Evolutionary conservation across 2,797 vertebrate genomes (phyloP).

Genomic region (Amazona finschi): DNA sequence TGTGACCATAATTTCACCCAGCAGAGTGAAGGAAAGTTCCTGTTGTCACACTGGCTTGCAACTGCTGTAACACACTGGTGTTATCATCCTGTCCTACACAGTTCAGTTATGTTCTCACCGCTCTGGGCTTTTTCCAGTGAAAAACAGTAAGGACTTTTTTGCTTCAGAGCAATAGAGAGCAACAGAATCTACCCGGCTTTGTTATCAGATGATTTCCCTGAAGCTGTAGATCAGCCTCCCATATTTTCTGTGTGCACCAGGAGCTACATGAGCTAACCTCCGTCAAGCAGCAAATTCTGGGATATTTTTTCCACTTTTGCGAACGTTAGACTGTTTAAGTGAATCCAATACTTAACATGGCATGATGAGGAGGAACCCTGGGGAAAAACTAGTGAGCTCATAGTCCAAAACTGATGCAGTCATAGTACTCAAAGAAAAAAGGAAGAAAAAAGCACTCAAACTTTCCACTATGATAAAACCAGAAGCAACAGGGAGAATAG

Average conservation of each 20-base stretch:
- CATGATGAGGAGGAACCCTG: slow-evolving; percentile 53
- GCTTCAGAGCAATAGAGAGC: not conserved
- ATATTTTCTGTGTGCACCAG: not conserved
- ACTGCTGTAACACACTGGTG: not conserved
- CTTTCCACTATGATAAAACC: slow-evolving; percentile 84
- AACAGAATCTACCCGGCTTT: not conserved
- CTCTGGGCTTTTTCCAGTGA: not conserved
- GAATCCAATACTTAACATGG: slow-evolving; percentile 70
- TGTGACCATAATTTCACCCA: not conserved
- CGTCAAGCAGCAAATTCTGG: slow-evolving; percentile 47
- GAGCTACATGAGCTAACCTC: slow-evolving; percentile 55
- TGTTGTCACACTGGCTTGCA: not conserved
- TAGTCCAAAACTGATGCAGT: slow-evolving; percentile 71
- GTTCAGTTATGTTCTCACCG: not conserved
- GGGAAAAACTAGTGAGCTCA: slow-evolving; percentile 73
- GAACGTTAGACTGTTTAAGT: slow-evolving; percentile 62
- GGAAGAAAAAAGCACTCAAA: slow-evolving; percentile 69
- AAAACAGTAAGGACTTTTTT: not conserved
- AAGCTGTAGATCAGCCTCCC: not conserved
- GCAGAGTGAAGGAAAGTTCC: not conserved
- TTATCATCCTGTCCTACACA: not conserved
- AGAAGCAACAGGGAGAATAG: slow-evolving; percentile 71
- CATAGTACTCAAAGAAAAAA: slow-evolving; percentile 70
- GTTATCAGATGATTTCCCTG: not conserved
- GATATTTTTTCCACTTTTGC: slow-evolving; percentile 61